Conservation (phyloP, 2,888 invertebrate species). For the Tortricodes alternella region DNA sequence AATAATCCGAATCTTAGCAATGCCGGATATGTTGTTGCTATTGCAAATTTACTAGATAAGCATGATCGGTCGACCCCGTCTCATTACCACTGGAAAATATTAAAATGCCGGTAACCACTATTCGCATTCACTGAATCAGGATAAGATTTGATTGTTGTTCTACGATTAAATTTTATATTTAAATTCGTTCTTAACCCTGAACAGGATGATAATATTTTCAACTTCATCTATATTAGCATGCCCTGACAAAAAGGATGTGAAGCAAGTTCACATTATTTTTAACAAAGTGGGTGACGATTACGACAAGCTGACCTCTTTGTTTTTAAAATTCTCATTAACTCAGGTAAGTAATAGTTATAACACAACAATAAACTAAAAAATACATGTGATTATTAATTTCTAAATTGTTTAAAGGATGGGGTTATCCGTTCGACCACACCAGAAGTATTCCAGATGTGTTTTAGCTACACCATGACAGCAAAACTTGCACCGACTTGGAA, state of each 20-base stretch:
- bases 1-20: constrained; percentile 60
- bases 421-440: constrained; percentile 48
- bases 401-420: constrained; percentile 51
- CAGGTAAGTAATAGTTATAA: constrained; percentile 52
- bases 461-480: constrained; percentile 68
- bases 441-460: constrained; percentile 65
- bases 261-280: constrained; percentile 68
- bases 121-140: too few relatives aligned
- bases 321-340: constrained; percentile 62
- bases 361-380: not conserved
- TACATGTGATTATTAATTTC: not conserved
- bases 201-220: constrained; percentile 75
- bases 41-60: constrained; percentile 67
- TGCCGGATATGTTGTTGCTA: constrained; percentile 61
- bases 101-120: constrained; percentile 74
- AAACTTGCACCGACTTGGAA: constrained; percentile 72
- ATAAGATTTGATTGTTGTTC: too few relatives aligned
- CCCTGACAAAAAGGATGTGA: constrained; percentile 65
- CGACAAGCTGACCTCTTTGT: constrained; percentile 62
- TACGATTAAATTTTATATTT: too few relatives aligned
- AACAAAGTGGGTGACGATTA: constrained; percentile 64
- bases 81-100: constrained; percentile 74
- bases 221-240: constrained; percentile 66
- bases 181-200: not conserved
- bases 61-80: constrained; percentile 76